A percentile compares a stretch with the other conserved stretches of the same genome.
Evolutionary conservation across 1,140 invertebrate species (phyloP).

Genomic region (Drosophila sucinea): DNA sequence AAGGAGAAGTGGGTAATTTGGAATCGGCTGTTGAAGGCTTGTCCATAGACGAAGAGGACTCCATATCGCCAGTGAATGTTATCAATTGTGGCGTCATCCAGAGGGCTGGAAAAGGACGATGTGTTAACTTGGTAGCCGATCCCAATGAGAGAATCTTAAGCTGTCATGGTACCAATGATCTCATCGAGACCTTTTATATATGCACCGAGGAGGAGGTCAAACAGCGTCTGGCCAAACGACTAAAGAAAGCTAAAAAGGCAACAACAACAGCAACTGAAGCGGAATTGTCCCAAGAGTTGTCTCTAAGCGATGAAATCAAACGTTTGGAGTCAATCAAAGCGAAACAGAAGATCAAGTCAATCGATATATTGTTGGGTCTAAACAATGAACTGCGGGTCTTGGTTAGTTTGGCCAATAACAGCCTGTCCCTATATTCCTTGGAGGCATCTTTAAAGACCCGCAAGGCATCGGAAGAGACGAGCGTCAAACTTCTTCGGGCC

Average conservation of each 20-base stretch:
- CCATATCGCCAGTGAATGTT: constrained; percentile 88
- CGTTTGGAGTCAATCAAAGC: constrained; percentile 88
- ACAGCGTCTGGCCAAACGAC: constrained; percentile 88
- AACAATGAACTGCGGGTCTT: constrained; percentile 88
- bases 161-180: constrained; percentile 92
- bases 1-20: constrained; percentile 83
- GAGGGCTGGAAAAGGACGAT: constrained; percentile 89
- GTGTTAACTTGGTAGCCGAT: constrained; percentile 88
- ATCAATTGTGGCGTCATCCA: constrained; percentile 90
- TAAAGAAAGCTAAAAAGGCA: constrained; percentile 89
- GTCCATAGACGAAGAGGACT: constrained; percentile 71
- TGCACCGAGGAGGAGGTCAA: constrained; percentile 90
- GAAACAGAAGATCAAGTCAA: constrained; percentile 88
- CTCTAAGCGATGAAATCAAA: constrained; percentile 90
- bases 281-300: constrained; percentile 64
- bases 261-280: constrained; percentile 35
- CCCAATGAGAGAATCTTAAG: constrained; percentile 88
- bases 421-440: constrained; percentile 87
- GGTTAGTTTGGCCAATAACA: constrained; percentile 88
- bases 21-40: constrained; percentile 85
- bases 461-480: constrained; percentile 82
- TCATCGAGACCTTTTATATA: constrained; percentile 93
- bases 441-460: constrained; percentile 84
- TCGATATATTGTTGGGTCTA: constrained; percentile 87
- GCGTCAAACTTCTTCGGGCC: constrained; percentile 83